These are phyloP conservation scores for Plebejus melissa DNA, from an alignment of 2,888 invertebrate genomes.

Conservation along the genomic window DNA sequence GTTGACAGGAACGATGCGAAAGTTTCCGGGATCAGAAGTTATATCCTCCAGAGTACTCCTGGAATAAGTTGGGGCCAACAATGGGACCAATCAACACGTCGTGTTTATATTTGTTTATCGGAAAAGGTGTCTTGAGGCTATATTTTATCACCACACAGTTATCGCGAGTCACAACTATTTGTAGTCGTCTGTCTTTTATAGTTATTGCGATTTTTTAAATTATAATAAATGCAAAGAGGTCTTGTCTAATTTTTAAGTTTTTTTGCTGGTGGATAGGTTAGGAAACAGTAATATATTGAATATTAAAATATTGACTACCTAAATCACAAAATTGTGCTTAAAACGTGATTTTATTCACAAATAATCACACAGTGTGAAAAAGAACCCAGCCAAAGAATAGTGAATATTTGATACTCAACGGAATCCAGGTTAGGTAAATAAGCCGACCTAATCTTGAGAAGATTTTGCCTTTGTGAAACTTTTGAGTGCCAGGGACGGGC, in stretches of 20 bases:
- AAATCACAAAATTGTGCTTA: no score
- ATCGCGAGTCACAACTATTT: not conserved
- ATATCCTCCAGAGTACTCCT: not conserved
- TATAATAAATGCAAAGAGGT: no score
- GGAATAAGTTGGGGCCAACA: not conserved
- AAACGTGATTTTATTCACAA: no score
- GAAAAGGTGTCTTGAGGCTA: not conserved
- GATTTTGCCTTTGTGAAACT: slow-evolving; percentile 15
- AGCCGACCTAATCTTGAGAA: not conserved
- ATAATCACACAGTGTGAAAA: not conserved
- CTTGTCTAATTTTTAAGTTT: no score
- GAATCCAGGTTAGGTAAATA: slow-evolving; percentile 1
- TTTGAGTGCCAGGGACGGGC: not conserved
- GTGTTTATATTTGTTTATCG: not conserved
- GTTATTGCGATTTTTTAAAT: not conserved
- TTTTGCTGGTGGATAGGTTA: no score
- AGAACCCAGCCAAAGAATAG: not conserved
- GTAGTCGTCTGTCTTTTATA: not conserved
- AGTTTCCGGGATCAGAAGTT: not conserved
- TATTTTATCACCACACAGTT: not conserved
- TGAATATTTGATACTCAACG: not conserved
- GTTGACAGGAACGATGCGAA: not conserved
- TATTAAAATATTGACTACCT: no score
- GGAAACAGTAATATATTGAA: no score
- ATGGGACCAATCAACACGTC: not conserved